These are phyloP conservation scores for Epinephelus fuscoguttatus DNA, from an alignment of 2,113 vertebrate genomes.

Conservation along the genomic window DNA sequence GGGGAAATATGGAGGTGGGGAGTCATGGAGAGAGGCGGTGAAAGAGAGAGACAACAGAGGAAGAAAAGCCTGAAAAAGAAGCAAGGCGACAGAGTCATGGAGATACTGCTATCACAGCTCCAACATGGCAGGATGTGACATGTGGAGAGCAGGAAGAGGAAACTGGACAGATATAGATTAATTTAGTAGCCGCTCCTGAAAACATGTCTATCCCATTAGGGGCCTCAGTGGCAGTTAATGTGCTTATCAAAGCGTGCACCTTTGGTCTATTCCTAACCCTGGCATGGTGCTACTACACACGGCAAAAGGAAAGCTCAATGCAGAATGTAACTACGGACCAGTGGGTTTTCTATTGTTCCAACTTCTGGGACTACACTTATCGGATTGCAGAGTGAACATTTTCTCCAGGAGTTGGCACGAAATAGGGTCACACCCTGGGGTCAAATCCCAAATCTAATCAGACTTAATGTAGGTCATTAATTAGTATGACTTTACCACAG, in stretches of 20 bases:
- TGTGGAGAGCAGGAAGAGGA: slow-evolving; percentile 76
- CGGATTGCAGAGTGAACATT: background rate
- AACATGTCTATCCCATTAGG: slow-evolving; percentile 68
- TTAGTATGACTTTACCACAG: slow-evolving; percentile 35
- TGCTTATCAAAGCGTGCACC: slow-evolving; percentile 71
- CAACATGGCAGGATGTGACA: slow-evolving; percentile 79
- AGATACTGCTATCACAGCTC: slow-evolving; percentile 68
- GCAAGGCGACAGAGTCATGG: slow-evolving; percentile 9
- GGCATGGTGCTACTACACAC: background rate
- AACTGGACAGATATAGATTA: slow-evolving; percentile 79
- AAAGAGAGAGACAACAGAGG: slow-evolving; percentile 16
- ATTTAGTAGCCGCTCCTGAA: slow-evolving; percentile 63
- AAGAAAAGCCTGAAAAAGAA: slow-evolving; percentile 35
- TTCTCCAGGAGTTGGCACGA: slow-evolving; percentile 23
- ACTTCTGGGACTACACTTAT: background rate
- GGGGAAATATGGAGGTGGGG: slow-evolving; percentile 37
- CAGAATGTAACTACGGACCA: background rate
- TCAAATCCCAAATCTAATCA: slow-evolving; percentile 72
- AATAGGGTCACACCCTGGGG: slow-evolving; percentile 39
- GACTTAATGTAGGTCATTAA: slow-evolving; percentile 69
- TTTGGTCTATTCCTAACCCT: slow-evolving; percentile 29
- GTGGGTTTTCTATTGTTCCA: slow-evolving; percentile 4
- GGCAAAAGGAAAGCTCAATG: background rate
- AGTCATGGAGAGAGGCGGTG: slow-evolving; percentile 20
- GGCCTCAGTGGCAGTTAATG: slow-evolving; percentile 51